Base-by-base conservation (phyloP, 2,888 invertebrate genomes). In the Melipona beecheii region DNA sequence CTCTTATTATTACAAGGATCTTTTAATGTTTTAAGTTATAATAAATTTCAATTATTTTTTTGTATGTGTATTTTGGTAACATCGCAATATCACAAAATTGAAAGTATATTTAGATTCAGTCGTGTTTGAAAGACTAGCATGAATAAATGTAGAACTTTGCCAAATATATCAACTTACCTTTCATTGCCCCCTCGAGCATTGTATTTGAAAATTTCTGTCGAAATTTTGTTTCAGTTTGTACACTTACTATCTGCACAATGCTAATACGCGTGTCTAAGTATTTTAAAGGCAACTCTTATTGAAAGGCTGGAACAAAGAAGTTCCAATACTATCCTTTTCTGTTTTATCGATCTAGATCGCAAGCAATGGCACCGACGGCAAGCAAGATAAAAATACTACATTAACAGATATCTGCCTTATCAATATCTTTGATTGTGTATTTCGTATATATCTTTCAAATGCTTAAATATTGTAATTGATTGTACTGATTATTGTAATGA, bases 51-150 rank as follows among this genome's bases (percentile, higher is more conserved):
- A 71, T 65, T 65, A 24, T 52, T 71, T 78, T 60, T 62, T 71
- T 36, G 56, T 21, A 54, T 79, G 43, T 52, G 50, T 66, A 75
- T 71, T 36, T 24, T 15, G 65, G 50, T 87, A 78, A 52, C 52
- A 81, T 4, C 79, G 83, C 81, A 77, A 36, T 9, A 49, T 66
- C 36, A 24, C 54, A 27, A 52, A 81, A 68, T 77, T 74, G 43
- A 84, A 78, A 69, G 72, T 89, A 87, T 87, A 89, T 88, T 86
- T 89, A 89, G 86, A 75, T 49, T 24, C 36, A 60, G 19, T 78
- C 54, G 62, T 64, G 27, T 74, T 80, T 72, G 58, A 71, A 62
- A 81, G 56, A 31, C 27, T 66, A 68, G 74, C 49, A 43, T 36
- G 52, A 77, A 72, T 75, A 78, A 81, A 64, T 31, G n/a, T 64